Percentiles rank a stretch among this genome's conserved stretches.
phyloP scores from a whole-genome alignment of 2,113 vertebrate genomes.

The Antidorcas marsupialis region DNA sequence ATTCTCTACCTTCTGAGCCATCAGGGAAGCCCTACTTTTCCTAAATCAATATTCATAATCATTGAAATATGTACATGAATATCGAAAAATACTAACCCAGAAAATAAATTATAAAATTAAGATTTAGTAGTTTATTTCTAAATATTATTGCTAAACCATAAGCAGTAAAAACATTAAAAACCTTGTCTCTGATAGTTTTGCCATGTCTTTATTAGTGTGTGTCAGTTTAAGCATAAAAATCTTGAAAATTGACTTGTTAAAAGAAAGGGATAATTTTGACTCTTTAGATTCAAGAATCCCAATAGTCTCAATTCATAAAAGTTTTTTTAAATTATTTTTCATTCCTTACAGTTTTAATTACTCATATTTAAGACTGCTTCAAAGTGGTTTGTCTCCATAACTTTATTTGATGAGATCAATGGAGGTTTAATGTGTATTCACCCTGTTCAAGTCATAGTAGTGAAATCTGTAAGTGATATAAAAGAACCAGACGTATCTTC shows the following conservation, averaged over 20 bases:
- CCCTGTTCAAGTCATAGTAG: not conserved
- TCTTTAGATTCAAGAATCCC: not conserved
- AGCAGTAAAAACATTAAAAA: not conserved
- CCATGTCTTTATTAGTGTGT: not conserved
- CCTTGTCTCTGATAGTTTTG: not conserved
- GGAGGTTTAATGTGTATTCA: not conserved
- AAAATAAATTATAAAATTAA: not conserved
- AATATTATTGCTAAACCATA: not conserved
- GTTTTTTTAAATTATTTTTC: not conserved
- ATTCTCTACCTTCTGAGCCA: not conserved
- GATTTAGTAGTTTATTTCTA: not conserved
- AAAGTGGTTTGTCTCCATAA: not conserved
- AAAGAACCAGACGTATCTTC: not conserved
- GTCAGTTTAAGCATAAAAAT: not conserved
- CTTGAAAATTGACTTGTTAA: not conserved
- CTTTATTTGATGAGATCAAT: not conserved
- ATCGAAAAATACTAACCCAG: not conserved
- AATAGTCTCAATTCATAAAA: not conserved
- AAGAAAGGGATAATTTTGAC: not conserved
- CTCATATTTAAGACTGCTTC: not conserved
- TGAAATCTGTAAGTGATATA: not conserved
- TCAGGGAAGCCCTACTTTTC: not conserved
- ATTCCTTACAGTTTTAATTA: not conserved
- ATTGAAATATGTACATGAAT: not conserved
- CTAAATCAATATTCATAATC: slow-evolving; percentile 48